Base-by-base conservation (phyloP, 2,113 vertebrate genomes). In the Pseudolaguvia tuberculata region DNA sequence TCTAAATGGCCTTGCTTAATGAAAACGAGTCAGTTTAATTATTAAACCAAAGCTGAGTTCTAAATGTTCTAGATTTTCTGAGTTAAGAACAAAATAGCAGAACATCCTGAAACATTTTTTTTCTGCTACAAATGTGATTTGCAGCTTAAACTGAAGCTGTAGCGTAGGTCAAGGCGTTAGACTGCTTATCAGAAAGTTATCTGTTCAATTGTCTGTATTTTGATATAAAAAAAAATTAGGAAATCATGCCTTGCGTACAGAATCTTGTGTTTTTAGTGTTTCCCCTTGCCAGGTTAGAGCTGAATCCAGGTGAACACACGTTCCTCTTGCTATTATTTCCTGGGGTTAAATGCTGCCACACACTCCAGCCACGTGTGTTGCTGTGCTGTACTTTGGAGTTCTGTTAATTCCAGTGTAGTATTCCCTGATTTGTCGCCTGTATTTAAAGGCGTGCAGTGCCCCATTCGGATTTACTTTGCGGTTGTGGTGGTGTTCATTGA, bases 11-110 rank as follows among this genome's bases (percentile, higher is more conserved):
- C 27, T 21, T n/a, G 56, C 29, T 42, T 75, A 52, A 23, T 70
- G 52, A 51, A 57, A 57, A 17, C 12, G 58, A n/a, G 56, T 65
- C 11, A 27, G 65, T 75, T 70, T 63, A 77, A 77, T 77, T 62
- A 77, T 52, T 77, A 29, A 70, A 62, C 23, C n/a, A n/a, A 47
- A 21, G 75, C 57, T 29, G 35, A 25, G 15, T 69, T 69, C 56
- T 5, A 3, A 20, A 17, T 23, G 63, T 17, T 48, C 42, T 58
- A 1, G 1, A 4, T 42, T 4, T 42, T 42, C 39, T 8, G 9
- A 42, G 39, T 42, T 5, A 42, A 42, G 4, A 9, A 8, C 5
- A 42, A 42, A 42, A 42, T 42, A 42, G 39, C 39, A 42, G 39
- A 8, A 42, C 39, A 42, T 42, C 8, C 39, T 35, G 7, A 42